These are phyloP conservation scores for Agrypnus murinus DNA, from an alignment of 2,888 invertebrate genomes.

Conservation along the genomic window DNA sequence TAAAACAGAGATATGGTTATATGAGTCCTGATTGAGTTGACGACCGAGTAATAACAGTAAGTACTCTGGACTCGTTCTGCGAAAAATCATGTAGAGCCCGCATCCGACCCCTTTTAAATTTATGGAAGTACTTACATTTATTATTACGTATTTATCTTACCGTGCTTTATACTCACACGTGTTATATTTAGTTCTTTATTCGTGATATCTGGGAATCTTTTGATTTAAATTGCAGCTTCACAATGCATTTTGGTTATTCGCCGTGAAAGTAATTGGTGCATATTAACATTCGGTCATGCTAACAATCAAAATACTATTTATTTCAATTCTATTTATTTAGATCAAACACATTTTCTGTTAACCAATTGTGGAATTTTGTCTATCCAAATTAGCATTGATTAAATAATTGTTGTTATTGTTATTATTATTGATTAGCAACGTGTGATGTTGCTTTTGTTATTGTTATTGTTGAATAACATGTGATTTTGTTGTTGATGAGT, in stretches of 20 bases:
- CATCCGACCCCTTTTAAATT: constrained; percentile 32
- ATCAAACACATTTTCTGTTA: too few species aligned
- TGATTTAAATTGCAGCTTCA: constrained; percentile 3
- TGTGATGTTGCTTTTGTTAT: too few species aligned
- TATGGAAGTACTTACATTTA: constrained; percentile 34
- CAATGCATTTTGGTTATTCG: neutral
- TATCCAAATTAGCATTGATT: too few species aligned
- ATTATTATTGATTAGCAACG: too few species aligned
- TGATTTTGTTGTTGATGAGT: too few species aligned
- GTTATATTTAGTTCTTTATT: constrained; percentile 22
- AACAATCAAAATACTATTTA: too few species aligned
- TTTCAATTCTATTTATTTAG: too few species aligned
- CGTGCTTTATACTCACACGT: constrained; percentile 25
- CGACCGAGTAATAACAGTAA: constrained; percentile 39
- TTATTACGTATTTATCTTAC: constrained; percentile 31
- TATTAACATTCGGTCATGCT: too few species aligned
- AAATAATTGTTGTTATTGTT: too few species aligned
- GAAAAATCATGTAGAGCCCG: constrained; percentile 33
- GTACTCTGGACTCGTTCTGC: constrained; percentile 38
- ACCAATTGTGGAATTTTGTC: too few species aligned
- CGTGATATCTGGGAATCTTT: constrained; percentile 24
- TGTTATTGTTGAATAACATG: too few species aligned
- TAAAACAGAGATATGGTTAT: constrained; percentile 43
- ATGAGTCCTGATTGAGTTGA: constrained; percentile 39
- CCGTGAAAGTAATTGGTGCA: too few species aligned